Percentiles rank a stretch among this genome's conserved stretches.
Conservation (phyloP, 2,113 vertebrate species). For the Rhynchomys soricoides region DNA sequence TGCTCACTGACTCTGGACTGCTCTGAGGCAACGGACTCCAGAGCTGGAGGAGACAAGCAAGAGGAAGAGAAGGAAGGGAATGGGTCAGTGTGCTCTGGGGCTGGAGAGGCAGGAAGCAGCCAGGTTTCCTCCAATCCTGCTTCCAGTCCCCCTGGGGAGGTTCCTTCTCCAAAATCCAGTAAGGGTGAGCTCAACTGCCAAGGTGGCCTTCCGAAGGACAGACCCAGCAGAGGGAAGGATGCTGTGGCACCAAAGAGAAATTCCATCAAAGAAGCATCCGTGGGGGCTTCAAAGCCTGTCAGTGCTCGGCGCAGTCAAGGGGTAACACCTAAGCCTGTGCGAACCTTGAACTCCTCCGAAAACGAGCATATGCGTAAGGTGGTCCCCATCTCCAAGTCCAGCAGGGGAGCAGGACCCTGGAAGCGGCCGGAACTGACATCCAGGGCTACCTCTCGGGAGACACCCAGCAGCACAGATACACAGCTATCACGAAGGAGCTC, state of each 20-base stretch:
- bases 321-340: slow-evolving; percentile 79
- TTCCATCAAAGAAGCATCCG: slow-evolving; percentile 80
- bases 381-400: slow-evolving; percentile 91
- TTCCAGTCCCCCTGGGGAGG: slow-evolving; percentile 75
- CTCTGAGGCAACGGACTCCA: slow-evolving; percentile 88
- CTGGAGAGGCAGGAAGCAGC: slow-evolving; percentile 64
- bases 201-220: slow-evolving; percentile 75
- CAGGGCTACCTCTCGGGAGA: slow-evolving; percentile 80
- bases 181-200: slow-evolving; percentile 81
- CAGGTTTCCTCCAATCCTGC: slow-evolving; percentile 85
- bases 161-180: slow-evolving; percentile 57
- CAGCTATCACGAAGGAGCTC: slow-evolving; percentile 87
- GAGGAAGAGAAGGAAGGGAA: slow-evolving; percentile 40
- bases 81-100: slow-evolving; percentile 57
- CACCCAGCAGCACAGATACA: slow-evolving; percentile 70
- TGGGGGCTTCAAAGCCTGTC: slow-evolving; percentile 71
- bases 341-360: slow-evolving; percentile 90
- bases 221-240: slow-evolving; percentile 83
- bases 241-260: slow-evolving; percentile 81
- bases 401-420: slow-evolving; percentile 77
- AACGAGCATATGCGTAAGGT: slow-evolving; percentile 94
- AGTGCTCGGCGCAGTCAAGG: slow-evolving; percentile 64
- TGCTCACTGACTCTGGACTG: slow-evolving; percentile 93
- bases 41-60: slow-evolving; percentile 70
- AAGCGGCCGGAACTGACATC: slow-evolving; percentile 83